Conservation (phyloP, 2,888 invertebrate genomes). For the Campoplex capitator region DNA sequence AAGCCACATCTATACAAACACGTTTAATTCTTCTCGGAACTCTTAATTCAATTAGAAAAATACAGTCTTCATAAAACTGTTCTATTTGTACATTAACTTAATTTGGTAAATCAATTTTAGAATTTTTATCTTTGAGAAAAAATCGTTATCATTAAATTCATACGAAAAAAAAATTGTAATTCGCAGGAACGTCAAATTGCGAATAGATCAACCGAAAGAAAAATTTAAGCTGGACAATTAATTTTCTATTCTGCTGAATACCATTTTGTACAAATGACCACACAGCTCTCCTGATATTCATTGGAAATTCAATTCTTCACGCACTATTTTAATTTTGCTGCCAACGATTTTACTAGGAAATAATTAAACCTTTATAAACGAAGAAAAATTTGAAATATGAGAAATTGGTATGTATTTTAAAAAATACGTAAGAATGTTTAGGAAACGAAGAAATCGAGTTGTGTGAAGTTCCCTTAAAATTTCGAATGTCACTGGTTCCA, state of each 20-base stretch:
- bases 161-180: not conserved
- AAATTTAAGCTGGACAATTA: not conserved
- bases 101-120: not conserved
- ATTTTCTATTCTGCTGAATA: not conserved
- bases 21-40: not conserved
- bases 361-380: not conserved
- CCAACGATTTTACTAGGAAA: slow-evolving; percentile 13
- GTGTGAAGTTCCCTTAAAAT: not conserved
- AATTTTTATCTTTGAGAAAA: not conserved
- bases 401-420: not conserved
- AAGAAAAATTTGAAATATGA: not conserved
- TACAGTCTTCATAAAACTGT: not conserved
- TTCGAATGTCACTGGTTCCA: not conserved
- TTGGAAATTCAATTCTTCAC: not conserved
- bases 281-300: slow-evolving; percentile 4
- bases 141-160: too few relatives aligned
- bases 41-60: not conserved
- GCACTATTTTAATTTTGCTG: not conserved
- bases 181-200: not conserved
- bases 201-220: not conserved
- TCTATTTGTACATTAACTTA: not conserved
- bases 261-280: not conserved
- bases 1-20: not conserved
- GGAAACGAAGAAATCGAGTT: not conserved
- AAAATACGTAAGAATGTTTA: not conserved